Evolutionary conservation across 2,113 vertebrate species (phyloP).

Genomic region (Catagonus wagneri): DNA sequence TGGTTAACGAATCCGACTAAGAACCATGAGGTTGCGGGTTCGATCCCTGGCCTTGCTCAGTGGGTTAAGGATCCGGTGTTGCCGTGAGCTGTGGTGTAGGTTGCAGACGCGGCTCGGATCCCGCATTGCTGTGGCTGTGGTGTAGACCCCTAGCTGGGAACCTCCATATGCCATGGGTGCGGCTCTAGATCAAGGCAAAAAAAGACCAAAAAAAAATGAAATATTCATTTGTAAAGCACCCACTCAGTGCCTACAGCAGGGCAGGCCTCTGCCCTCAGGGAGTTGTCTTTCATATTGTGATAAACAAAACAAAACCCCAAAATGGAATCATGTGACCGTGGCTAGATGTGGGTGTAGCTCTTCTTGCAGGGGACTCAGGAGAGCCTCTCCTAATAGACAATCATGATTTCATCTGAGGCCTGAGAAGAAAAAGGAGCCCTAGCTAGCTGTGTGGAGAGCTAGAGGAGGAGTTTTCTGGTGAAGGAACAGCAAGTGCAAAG

Average conservation of each 20-base stretch:
- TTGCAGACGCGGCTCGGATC: too few relatives aligned
- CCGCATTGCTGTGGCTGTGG: too few relatives aligned
- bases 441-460: background rate
- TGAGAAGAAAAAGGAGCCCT: background rate
- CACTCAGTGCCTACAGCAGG: background rate
- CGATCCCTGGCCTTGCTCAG: too few relatives aligned
- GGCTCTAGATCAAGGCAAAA: too few relatives aligned
- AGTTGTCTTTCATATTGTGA: background rate
- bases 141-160: too few relatives aligned
- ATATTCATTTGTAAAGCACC: background rate
- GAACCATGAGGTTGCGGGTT: too few relatives aligned
- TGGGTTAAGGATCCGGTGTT: too few relatives aligned
- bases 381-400: background rate
- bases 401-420: slow-evolving; percentile 26
- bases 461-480: background rate
- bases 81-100: too few relatives aligned
- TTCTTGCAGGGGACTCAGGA: background rate
- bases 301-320: background rate
- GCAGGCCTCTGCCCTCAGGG: background rate
- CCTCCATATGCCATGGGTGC: too few relatives aligned
- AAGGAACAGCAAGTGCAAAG: slow-evolving; percentile 13
- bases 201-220: too few relatives aligned
- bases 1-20: too few relatives aligned
- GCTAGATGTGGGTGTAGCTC: background rate
- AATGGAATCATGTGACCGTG: background rate